Evolutionary conservation across 2,888 invertebrate species (phyloP), one percentile per base, ranked within the genome.

Genomic region (Myopa tessellatipennis): DNA sequence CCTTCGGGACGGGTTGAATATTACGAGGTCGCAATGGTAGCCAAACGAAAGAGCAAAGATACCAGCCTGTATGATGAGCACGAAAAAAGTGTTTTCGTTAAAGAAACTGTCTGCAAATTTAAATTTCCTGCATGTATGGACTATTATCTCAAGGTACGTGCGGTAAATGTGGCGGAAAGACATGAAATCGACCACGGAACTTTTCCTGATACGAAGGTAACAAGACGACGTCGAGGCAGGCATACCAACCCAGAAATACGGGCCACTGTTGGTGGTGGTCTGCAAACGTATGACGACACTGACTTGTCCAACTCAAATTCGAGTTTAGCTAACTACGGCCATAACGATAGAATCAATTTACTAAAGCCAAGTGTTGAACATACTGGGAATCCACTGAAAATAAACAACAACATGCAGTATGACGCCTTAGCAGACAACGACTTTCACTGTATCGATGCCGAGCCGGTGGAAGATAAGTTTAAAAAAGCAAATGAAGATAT

Each of bases 1-100:
- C 88, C 90, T 61, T 91, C 91, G 16, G 92, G 92, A 2, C 89
- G 89, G n/a, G 86, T 92, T 4, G 90, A 91, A 82, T 86, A 86
- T 36, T 93, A 92, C 84, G 90, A 92, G 86, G 87, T 93, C 36
- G 81, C 79, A 34, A 77, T 83, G 55, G 69, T 78, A 55, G 76
- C 76, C 3, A 73, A 40, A 7, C 77, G 76, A 14, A 76, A 78
- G 74, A 79, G 81, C 34, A 65, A 38, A 38, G 65, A 38, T 4
- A 10, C 38, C 16, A 14, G 36, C 5, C 5, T 16, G 38, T 36
- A 38, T 8, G 77, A 79, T 2, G 75, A 61, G 26, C 60, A 79
- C 14, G 77, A 81, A 10, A 74, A 78, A 69, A 81, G 81, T 40
- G 80, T 82, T 5, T 58, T 82, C 52, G 81, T 85, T 4, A 79